Base-by-base conservation (phyloP, 2,888 invertebrate genomes). In the Pimpla rufipes region DNA sequence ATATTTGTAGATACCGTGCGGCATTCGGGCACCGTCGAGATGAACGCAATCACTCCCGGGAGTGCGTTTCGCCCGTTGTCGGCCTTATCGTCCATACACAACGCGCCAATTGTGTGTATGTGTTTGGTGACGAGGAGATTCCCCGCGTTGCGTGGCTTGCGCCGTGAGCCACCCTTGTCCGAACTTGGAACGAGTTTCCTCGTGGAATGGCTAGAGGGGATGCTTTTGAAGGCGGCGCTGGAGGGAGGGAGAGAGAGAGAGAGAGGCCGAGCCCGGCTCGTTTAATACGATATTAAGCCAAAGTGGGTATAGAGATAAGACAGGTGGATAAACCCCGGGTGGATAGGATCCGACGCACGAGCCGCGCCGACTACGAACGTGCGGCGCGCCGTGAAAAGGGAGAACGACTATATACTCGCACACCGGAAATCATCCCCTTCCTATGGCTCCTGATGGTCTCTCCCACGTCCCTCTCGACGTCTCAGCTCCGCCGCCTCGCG, bases 211-310 rank as follows among this genome's bases (percentile, higher is more conserved):
- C 73, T 45, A 29, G 23, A 47, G 37, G 35, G 59, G 45, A 18
- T n/a, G 71, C 29, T 71, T 50, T 57, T 40, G 42, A 21, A 55
- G 55, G 55, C 23, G 29, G 29, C 29, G 29, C 29, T 5, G 29
- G 29, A 29, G 5, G 29, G 29, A 29, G 29, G 29, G 29, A 29
- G 29, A 29, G 29, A 29, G 29, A 29, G 5, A 29, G 29, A 29
- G 29, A 45, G 16, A 70, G 37, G 18, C 37, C 42, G 57, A n/a
- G 57, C 29, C 18, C 16, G 18, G 57, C 73, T 73, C 73, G 59
- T 73, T 73, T 62, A 62, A 73, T 73, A 62, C 73, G 73, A 73
- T 73, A 73, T 73, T 62, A 73, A 73, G 35, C 73, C 47, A 62
- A 73, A 62, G 59, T 47, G 59, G 59, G 59, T 73, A 73, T 62